Conservation (phyloP, 1,140 invertebrate species). For the Conopomorpha cramerella region DNA sequence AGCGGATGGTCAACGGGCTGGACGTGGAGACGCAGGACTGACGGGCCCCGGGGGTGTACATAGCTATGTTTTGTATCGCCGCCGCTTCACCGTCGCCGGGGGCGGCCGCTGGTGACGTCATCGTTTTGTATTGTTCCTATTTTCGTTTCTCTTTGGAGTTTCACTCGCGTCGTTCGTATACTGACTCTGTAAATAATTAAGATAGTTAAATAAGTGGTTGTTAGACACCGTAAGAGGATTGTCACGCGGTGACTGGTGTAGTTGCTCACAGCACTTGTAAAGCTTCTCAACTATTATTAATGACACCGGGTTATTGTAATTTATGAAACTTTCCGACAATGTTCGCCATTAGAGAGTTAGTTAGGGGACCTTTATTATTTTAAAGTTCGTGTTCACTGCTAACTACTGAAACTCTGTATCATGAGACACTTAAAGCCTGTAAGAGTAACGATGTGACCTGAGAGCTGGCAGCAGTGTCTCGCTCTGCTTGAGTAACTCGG, state of each 20-base stretch:
- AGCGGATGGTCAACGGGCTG: slow-evolving; percentile 95
- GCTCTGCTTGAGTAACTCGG: too few relatives aligned
- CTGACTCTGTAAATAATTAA: slow-evolving; percentile 49
- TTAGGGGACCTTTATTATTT: neutral
- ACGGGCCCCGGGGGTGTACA: slow-evolving; percentile 38
- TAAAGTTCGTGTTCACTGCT: neutral
- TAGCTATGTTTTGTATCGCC: slow-evolving; percentile 49
- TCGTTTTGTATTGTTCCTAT: slow-evolving; percentile 59
- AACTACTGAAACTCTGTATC: neutral
- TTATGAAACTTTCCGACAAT: neutral
- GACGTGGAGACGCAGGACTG: slow-evolving; percentile 71
- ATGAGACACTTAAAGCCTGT: too few relatives aligned
- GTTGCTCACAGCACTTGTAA: neutral
- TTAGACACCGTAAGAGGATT: slow-evolving; percentile 7
- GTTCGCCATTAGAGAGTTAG: neutral
- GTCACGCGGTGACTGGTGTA: neutral
- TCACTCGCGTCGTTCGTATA: slow-evolving; percentile 49
- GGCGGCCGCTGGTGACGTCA: slow-evolving; percentile 11
- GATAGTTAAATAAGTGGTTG: slow-evolving; percentile 27
- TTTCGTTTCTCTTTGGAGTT: slow-evolving; percentile 57
- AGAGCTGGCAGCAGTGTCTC: too few relatives aligned
- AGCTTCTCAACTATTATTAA: neutral
- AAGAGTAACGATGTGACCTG: too few relatives aligned
- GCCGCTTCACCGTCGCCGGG: slow-evolving; percentile 6
- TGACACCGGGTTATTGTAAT: neutral